Evolutionary conservation across 2,113 vertebrate genomes (phyloP), one percentile per base, ranked within the genome.

Genomic region (Xerus inauris): DNA sequence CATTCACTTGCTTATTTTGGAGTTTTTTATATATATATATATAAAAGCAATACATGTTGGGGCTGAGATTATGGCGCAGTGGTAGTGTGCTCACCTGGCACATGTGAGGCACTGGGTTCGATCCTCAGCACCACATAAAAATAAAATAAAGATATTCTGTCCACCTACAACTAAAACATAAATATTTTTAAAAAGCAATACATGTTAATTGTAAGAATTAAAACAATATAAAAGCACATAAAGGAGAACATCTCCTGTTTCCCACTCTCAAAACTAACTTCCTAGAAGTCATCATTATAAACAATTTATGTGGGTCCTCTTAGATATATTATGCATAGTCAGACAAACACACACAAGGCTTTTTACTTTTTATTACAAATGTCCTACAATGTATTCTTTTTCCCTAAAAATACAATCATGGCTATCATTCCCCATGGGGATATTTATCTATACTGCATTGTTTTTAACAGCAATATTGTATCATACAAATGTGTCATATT

Each of bases 21-120:
- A 94, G 42, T 51, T 86, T 94, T 95, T 94, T 96, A 71, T 20
- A 67, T 77, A 35, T 57, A 62, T n/a, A n/a, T n/a, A n/a, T n/a
- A n/a, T n/a, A n/a, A 75, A 92, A 89, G 51, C 38, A 81, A 81
- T 81, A 88, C 45, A 80, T 49, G 19, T 79, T 59, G n/a, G n/a
- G n/a, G n/a, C n/a, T n/a, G n/a, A n/a, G n/a, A n/a, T n/a, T n/a
- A n/a, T n/a, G n/a, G n/a, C n/a, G n/a, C n/a, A n/a, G n/a, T n/a
- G n/a, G n/a, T n/a, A n/a, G n/a, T n/a, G n/a, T n/a, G n/a, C n/a
- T n/a, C n/a, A n/a, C n/a, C n/a, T n/a, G n/a, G n/a, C n/a, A n/a
- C n/a, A n/a, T n/a, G n/a, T n/a, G n/a, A n/a, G n/a, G n/a, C n/a
- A n/a, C n/a, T n/a, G n/a, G n/a, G n/a, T n/a, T n/a, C n/a, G n/a